Percentiles rank a stretch among this genome's conserved stretches.
Conservation (phyloP, 2,888 invertebrate species). For the Campopleginae sp. region DNA sequence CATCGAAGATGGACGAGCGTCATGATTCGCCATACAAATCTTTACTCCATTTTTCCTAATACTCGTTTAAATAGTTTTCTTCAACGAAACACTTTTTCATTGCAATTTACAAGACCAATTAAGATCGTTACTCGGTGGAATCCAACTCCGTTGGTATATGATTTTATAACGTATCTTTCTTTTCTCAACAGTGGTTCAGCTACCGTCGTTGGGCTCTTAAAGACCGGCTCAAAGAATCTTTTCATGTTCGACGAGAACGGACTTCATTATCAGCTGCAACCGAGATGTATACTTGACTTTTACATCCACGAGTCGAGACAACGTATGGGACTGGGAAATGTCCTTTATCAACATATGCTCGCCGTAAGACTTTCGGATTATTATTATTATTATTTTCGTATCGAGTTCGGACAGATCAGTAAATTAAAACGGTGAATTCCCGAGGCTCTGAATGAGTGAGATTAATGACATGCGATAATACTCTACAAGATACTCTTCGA, state of each 20-base stretch:
- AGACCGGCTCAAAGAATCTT: conserved; percentile 95
- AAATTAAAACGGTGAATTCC: conserved; percentile 67
- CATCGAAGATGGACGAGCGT: not conserved
- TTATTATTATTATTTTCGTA: not conserved
- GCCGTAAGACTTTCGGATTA: conserved; percentile 85
- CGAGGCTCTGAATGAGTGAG: conserved; percentile 53
- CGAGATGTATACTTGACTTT: conserved; percentile 96
- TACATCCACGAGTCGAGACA: conserved; percentile 94
- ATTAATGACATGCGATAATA: conserved; percentile 65
- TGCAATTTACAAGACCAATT: no score
- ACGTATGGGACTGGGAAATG: conserved; percentile 93
- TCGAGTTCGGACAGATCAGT: not conserved
- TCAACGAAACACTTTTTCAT: no score
- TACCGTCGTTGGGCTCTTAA: conserved; percentile 93
- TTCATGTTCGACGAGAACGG: conserved; percentile 92
- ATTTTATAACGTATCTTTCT: conserved; percentile 73
- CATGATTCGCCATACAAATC: not conserved
- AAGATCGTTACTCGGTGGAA: not conserved
- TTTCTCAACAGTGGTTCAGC: conserved; percentile 87
- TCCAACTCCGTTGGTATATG: not conserved
- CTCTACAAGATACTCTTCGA: conserved; percentile 16
- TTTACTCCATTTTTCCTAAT: not conserved
- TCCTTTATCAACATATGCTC: conserved; percentile 95
- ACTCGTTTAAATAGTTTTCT: not conserved
- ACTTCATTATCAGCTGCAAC: conserved; percentile 90